A percentile compares a stretch with the other conserved stretches of the same genome.
Evolutionary conservation across 2,797 vertebrate genomes (phyloP).

Genomic region (Chloroceryle amazona): DNA sequence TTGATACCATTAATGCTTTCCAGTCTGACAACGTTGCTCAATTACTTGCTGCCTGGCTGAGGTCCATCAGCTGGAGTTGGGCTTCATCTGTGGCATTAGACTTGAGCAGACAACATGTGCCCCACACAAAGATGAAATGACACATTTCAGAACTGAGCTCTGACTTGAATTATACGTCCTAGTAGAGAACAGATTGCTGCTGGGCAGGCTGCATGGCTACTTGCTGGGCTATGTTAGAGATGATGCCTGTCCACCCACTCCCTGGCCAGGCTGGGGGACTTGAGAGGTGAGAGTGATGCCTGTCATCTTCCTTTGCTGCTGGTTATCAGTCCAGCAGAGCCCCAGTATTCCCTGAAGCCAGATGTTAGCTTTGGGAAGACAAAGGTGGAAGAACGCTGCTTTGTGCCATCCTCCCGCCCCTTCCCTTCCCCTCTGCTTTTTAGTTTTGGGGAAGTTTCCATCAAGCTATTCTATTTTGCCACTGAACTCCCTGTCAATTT

Average conservation of each 20-base stretch:
- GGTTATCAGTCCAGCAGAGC: neutral
- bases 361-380: neutral
- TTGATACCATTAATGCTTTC: neutral
- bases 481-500: neutral
- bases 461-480: neutral
- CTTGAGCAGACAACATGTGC: neutral
- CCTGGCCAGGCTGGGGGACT: neutral
- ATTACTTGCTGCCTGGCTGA: neutral
- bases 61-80: fast-evolving
- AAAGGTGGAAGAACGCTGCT: neutral
- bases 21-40: neutral
- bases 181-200: neutral
- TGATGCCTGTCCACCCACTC: neutral
- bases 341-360: neutral
- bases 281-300: neutral
- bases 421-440: neutral
- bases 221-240: neutral
- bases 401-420: neutral
- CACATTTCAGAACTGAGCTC: neutral
- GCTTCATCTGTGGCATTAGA: neutral
- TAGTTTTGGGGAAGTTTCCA: neutral
- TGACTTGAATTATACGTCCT: neutral
- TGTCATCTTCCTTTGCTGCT: neutral
- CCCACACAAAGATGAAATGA: neutral
- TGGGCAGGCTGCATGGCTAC: neutral